phyloP scores from a whole-genome alignment of 2,888 invertebrate genomes.

The Malachius bipustulatus region DNA sequence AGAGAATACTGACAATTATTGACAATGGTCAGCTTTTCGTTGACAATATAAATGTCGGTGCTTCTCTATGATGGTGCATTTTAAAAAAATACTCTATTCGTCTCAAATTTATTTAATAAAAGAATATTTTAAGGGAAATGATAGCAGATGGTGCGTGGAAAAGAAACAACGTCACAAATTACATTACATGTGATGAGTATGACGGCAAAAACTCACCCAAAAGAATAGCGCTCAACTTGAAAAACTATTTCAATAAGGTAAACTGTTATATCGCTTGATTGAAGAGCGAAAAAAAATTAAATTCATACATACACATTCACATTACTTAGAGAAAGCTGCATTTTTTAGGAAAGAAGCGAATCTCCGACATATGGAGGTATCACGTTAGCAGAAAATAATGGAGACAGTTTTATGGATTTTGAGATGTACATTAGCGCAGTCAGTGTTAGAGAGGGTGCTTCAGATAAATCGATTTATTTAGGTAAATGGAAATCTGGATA shows the following conservation, averaged over 20 bases:
- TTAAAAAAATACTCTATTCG: too few species aligned
- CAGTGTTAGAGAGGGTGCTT: conserved; percentile 58
- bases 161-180: conserved; percentile 48
- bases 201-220: conserved; percentile 65
- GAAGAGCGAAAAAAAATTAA: too few species aligned
- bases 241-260: conserved; percentile 56
- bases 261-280: conserved; percentile 6
- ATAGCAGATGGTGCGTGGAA: conserved; percentile 63
- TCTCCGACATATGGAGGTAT: conserved; percentile 58
- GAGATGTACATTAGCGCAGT: conserved; percentile 59
- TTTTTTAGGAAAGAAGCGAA: conserved; percentile 40
- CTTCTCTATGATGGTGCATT: too few species aligned
- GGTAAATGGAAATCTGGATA: conserved; percentile 73
- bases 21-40: too few species aligned
- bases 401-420: conserved; percentile 64
- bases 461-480: conserved; percentile 56
- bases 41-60: too few species aligned
- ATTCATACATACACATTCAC: conserved; percentile 1
- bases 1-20: too few species aligned
- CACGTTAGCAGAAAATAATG: conserved; percentile 52
- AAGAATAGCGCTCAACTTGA: conserved; percentile 54
- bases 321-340: too few species aligned
- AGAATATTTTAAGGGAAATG: too few species aligned
- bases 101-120: too few species aligned
- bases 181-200: conserved; percentile 67